phyloP scores from a whole-genome alignment of 37 sponge, comb jelly and placozoan species.

The Aphrocallistes beatrix region DNA sequence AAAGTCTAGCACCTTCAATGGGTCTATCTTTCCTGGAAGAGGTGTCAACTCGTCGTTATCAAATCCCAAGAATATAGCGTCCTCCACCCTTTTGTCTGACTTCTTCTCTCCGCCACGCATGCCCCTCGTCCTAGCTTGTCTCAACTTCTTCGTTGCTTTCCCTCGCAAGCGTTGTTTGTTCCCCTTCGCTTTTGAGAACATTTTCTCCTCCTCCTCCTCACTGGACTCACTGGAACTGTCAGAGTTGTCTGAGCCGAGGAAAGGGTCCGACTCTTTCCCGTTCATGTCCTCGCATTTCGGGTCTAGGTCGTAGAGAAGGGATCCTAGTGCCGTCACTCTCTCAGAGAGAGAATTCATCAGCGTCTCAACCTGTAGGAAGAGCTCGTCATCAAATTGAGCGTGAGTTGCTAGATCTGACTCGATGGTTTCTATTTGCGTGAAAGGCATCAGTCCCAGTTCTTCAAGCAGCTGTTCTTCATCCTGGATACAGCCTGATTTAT shows the following conservation, averaged over 20 bases:
- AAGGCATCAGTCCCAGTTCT: background rate
- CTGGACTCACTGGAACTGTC: background rate
- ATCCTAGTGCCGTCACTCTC: background rate
- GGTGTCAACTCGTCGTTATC: background rate
- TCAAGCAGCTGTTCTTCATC: background rate
- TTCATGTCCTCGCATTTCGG: background rate
- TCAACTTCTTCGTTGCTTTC: background rate
- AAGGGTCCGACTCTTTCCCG: background rate
- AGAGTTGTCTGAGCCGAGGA: background rate
- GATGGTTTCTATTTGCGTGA: background rate
- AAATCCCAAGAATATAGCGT: background rate
- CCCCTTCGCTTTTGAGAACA: background rate
- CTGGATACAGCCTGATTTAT: background rate
- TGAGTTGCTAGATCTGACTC: background rate
- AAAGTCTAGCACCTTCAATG: conserved; percentile 33
- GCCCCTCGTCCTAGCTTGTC: background rate
- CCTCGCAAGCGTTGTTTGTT: background rate
- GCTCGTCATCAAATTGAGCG: background rate
- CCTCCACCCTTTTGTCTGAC: background rate
- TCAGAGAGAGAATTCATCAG: background rate
- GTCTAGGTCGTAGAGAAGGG: background rate
- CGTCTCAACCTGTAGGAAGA: background rate
- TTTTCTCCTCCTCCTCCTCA: background rate
- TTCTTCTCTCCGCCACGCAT: background rate
- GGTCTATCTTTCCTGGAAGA: conserved; percentile 40